A percentile compares a stretch with the other conserved stretches of the same genome.
phyloP scores from a whole-genome alignment of 2,888 invertebrate genomes.

The Torymus texanus region DNA sequence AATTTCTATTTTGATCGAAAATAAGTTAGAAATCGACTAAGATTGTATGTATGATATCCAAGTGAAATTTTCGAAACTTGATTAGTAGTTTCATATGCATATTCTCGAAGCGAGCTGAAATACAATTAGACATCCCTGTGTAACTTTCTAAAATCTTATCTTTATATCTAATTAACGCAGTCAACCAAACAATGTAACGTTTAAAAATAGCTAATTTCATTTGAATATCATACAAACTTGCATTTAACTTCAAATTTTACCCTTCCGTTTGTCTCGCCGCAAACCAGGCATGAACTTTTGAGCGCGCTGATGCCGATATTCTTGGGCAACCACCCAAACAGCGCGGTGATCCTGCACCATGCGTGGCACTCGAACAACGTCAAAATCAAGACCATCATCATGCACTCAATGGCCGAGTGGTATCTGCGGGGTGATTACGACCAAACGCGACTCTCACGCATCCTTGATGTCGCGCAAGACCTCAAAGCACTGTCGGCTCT shows the following conservation, averaged over 20 bases:
- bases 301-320: slow-evolving; percentile 93
- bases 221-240: neutral
- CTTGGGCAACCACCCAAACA: slow-evolving; percentile 96
- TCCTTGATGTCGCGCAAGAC: slow-evolving; percentile 97
- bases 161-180: neutral
- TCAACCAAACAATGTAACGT: neutral
- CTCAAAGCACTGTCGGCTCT: slow-evolving; percentile 92
- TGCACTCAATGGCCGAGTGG: slow-evolving; percentile 99
- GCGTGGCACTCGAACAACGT: slow-evolving; percentile 92
- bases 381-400: slow-evolving; percentile 87
- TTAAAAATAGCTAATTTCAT: neutral
- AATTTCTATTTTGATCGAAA: too few species aligned
- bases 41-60: too few species aligned
- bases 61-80: too few species aligned
- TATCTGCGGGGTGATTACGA: slow-evolving; percentile 94
- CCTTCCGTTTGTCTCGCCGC: too few species aligned
- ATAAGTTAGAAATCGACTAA: too few species aligned
- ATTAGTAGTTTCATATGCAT: too few species aligned
- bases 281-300: slow-evolving; percentile 87
- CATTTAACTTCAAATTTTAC: too few species aligned
- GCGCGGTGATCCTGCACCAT: slow-evolving; percentile 95
- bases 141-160: neutral
- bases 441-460: slow-evolving; percentile 93
- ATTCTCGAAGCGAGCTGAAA: too few species aligned
- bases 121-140: too few species aligned